Base-by-base conservation (phyloP, 2,888 invertebrate species). In the Iselma pallidipennis region DNA sequence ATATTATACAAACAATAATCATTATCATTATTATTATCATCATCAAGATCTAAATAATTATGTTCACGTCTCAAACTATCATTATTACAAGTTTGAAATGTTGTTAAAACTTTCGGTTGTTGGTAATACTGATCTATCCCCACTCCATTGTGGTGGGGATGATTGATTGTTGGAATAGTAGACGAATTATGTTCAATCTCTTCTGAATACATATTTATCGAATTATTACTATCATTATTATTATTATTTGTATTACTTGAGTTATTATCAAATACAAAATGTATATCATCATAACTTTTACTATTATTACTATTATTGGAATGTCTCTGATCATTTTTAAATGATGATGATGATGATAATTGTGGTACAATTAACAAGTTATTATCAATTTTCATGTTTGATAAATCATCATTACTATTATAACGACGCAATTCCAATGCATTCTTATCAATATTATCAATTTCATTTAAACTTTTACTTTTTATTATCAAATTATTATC, bases 231-330 rank as follows among this genome's bases (percentile, higher is more conserved):
- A n/a, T n/a, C n/a, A n/a, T n/a, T n/a, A n/a, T n/a, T n/a, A n/a
- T n/a, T n/a, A 12, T 33, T n/a, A 21, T 49, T 25, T 14, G 9
- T 26, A 7, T 9, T 49, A 12, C 4, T 49, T 49, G n/a, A n/a
- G n/a, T 49, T 19, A 10, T n/a, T n/a, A 60, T 68, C 49, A 55
- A 74, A 75, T 4, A 54, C 61, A 58, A 75, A 74, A 12, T 52
- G 63, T 23, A 75, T 74, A 59, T 74, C 71, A 16, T 75, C 69
- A 37, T 68, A 71, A 45, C 74, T 74, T 58, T 72, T 74, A 55
- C 55, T 65, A 28, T 50, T 61, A 12, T 58, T 45, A 50, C 50
- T 57, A 48, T 57, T 60, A 42, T 50, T 53, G 23, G 60, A 57
- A 33, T 10, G 5, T 37, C 37, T 14, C 7, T 12, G 1, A 4